These are phyloP conservation scores for Chrysolina americana DNA, from an alignment of 2,888 invertebrate genomes.

Conservation along the genomic window DNA sequence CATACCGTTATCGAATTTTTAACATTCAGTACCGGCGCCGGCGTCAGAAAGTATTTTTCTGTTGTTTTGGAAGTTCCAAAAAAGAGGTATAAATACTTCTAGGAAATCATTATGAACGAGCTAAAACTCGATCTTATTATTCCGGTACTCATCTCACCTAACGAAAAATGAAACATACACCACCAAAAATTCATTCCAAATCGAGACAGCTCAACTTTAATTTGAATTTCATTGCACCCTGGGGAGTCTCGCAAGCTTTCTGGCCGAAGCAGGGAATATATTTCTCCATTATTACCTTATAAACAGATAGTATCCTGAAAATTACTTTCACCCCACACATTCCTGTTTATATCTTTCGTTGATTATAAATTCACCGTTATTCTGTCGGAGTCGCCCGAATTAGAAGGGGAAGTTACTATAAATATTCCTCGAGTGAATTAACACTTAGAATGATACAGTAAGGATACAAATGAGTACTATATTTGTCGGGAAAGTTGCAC, in stretches of 20 bases:
- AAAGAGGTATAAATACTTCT: too few species aligned
- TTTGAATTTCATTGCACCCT: slow-evolving; percentile 52
- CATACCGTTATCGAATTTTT: too few species aligned
- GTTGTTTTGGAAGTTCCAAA: too few species aligned
- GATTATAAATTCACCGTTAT: slow-evolving; percentile 59
- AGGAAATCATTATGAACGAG: too few species aligned
- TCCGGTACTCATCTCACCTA: slow-evolving; percentile 39
- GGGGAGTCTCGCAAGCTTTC: slow-evolving; percentile 38
- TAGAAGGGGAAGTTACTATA: slow-evolving; percentile 56
- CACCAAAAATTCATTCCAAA: slow-evolving; percentile 41
- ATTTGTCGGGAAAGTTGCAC: slow-evolving; percentile 34
- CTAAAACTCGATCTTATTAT: too few species aligned
- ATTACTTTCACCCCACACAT: slow-evolving; percentile 54
- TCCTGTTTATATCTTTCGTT: slow-evolving; percentile 54
- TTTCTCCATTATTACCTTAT: slow-evolving; percentile 54
- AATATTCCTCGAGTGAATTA: slow-evolving; percentile 49
- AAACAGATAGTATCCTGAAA: slow-evolving; percentile 55
- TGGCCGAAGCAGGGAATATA: slow-evolving; percentile 47
- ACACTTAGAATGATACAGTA: slow-evolving; percentile 46
- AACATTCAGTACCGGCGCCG: too few species aligned
- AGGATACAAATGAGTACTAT: slow-evolving; percentile 52
- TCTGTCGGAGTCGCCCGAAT: slow-evolving; percentile 51
- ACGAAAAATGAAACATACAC: neutral
- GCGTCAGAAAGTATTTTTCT: too few species aligned
- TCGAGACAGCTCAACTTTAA: slow-evolving; percentile 51